Conservation (phyloP, 2,113 vertebrate genomes). For the Malurus alboscapulatus region DNA sequence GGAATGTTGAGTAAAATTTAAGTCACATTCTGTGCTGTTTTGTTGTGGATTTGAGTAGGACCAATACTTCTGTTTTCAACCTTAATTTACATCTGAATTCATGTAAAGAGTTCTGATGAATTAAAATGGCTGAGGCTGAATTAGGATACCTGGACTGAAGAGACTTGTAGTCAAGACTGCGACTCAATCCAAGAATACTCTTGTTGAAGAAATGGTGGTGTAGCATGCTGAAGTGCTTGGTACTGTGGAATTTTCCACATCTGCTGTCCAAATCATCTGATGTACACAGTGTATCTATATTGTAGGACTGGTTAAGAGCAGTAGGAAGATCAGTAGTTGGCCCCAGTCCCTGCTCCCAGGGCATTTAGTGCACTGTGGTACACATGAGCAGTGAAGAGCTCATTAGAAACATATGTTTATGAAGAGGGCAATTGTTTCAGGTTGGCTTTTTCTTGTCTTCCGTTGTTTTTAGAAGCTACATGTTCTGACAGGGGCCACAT, state of each 20-base stretch:
- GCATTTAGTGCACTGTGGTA: background rate
- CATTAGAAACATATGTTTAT: background rate
- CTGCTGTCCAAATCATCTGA: background rate
- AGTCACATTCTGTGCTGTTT: background rate
- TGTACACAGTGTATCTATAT: background rate
- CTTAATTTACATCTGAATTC: background rate
- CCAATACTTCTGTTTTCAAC: background rate
- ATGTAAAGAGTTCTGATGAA: background rate
- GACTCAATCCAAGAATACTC: background rate
- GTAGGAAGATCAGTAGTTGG: background rate
- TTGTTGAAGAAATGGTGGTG: background rate
- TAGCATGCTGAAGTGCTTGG: accelerated
- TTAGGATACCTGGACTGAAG: background rate
- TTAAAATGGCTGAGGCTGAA: background rate
- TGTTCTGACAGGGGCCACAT: background rate
- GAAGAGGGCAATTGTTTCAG: background rate
- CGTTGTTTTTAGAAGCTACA: background rate
- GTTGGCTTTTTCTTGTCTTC: background rate
- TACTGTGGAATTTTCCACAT: background rate
- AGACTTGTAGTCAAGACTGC: background rate
- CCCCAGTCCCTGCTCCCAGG: background rate
- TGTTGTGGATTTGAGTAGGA: background rate
- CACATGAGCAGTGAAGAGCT: background rate
- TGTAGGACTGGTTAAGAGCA: background rate
- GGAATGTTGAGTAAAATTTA: background rate